Evolutionary conservation across 2,113 vertebrate species (phyloP).

Genomic region (Cryptoleucopteryx plumbea): DNA sequence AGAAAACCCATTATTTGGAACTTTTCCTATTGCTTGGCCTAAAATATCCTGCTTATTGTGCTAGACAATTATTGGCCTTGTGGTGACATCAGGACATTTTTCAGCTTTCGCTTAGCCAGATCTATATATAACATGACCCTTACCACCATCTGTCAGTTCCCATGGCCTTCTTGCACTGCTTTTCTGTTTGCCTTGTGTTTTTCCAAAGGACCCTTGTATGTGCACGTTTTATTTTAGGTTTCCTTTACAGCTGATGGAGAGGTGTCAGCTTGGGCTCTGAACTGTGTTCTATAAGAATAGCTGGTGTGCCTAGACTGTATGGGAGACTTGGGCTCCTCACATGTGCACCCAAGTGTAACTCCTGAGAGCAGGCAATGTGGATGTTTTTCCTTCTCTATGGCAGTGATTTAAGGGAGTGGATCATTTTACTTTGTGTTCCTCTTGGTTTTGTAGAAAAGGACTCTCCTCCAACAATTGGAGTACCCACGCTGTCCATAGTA

Average conservation of each 20-base stretch:
- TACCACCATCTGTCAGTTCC: not conserved
- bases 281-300: not conserved
- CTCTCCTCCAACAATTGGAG: slow-evolving; percentile 79
- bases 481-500: slow-evolving; percentile 91
- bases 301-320: not conserved
- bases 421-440: not conserved
- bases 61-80: not conserved
- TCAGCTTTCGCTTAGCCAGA: not conserved
- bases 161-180: not conserved
- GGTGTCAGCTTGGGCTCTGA: not conserved
- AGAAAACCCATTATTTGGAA: not conserved
- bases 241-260: not conserved
- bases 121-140: not conserved
- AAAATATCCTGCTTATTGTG: not conserved
- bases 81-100: not conserved
- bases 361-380: not conserved
- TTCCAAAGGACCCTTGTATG: not conserved
- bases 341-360: not conserved
- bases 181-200: not conserved
- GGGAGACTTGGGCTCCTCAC: not conserved
- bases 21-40: not conserved
- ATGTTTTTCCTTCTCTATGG: not conserved
- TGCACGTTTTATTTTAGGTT: not conserved
- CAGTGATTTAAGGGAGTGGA: not conserved
- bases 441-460: slow-evolving; percentile 82